Conservation (phyloP, 2,888 invertebrate genomes). For the Onthophagus sagittarius region DNA sequence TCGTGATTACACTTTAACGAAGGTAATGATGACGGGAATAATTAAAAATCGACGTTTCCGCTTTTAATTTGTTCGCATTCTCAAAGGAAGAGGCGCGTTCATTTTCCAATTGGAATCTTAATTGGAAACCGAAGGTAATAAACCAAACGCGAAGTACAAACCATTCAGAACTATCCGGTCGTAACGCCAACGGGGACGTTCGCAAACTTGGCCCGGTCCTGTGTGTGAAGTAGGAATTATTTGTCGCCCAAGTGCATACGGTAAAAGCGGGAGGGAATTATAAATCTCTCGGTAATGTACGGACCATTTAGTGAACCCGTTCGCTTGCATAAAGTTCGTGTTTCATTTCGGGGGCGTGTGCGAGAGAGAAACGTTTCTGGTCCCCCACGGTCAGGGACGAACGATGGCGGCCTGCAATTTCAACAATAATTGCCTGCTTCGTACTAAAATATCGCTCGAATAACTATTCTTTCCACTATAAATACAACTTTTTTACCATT, state of each 20-base stretch:
- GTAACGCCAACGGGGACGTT: background rate
- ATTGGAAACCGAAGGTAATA: background rate
- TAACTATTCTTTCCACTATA: background rate
- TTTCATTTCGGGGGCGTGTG: background rate
- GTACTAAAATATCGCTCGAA: conserved; percentile 6
- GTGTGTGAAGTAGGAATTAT: conserved; percentile 4
- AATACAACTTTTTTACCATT: background rate
- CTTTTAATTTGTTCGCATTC: background rate
- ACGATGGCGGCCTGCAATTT: background rate
- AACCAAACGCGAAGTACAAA: background rate
- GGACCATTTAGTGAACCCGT: conserved; percentile 16
- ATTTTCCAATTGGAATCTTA: background rate
- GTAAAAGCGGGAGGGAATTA: conserved; percentile 2
- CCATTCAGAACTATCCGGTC: background rate
- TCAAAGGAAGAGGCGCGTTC: background rate
- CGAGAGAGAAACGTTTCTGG: background rate
- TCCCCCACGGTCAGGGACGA: background rate
- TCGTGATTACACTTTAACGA: background rate
- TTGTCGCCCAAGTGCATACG: background rate
- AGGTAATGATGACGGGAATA: background rate
- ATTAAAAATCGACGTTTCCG: background rate
- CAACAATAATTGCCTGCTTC: conserved; percentile 2
- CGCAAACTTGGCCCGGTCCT: background rate
- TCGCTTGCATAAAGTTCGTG: conserved; percentile 9
- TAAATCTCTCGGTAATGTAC: conserved; percentile 18